Evolutionary conservation across 2,888 invertebrate genomes (phyloP), one percentile per base, ranked within the genome.

Genomic region (Spilosoma lubricipeda): DNA sequence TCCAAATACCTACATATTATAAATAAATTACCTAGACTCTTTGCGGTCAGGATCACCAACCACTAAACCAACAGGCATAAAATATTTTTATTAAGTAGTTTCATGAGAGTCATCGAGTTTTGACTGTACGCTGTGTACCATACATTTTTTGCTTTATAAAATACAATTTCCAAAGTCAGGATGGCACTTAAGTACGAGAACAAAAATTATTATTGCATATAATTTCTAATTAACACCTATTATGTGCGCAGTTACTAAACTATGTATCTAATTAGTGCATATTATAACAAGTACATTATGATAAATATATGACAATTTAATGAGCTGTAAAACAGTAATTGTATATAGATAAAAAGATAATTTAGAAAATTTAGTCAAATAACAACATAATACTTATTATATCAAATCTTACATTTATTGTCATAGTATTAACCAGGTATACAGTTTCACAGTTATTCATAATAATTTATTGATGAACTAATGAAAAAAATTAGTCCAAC

Each of bases 351-450:
- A 67, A 33, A 45, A 59, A 66, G 2, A 48, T 66, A 72, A 67
- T 56, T 65, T 72, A 64, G 42, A 63, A 48, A 71, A 73, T 20
- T 69, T 68, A 84, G 86, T 88, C 87, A 85, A 80, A 82, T 88
- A 91, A 90, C 87, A 87, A 80, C 79, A 45, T 3, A 83, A 83
- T 84, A 85, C 77, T 83, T 56, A 90, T 91, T 90, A 91, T 89
- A 91, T 90, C 84, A 74, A 90, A 84, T 83, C 80, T 88, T 88
- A 78, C 33, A 79, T 72, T 82, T 81, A 78, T 75, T 76, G 52
- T 79, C 39, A 68, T 73, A 20, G 27, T 59, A 36, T 42, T 63
- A 63, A 42, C 42, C 15, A 30, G 30, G 7, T 5, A 63, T 69
- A 52, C 48, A 76, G 59, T 74, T 52, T 42, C 63, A 20, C 30